phyloP scores from a whole-genome alignment of 2,113 vertebrate genomes.

The Myanophis thanlyinensis region DNA sequence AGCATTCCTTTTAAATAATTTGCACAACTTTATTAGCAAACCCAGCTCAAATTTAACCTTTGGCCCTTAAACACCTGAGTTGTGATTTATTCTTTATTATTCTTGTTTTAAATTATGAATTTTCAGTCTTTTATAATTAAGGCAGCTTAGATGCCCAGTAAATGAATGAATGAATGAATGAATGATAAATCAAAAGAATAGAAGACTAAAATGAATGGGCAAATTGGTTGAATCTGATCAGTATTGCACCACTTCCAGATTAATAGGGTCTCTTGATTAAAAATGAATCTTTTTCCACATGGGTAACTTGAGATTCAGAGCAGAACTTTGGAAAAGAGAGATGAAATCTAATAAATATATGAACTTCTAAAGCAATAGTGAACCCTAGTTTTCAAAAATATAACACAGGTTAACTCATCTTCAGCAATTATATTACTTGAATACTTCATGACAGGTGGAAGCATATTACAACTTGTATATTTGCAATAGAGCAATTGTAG shows the following conservation, averaged over 20 bases:
- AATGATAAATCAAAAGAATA: background rate
- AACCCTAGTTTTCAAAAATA: constrained; percentile 3
- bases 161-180: background rate
- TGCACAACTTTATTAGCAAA: background rate
- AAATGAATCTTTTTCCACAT: background rate
- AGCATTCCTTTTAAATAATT: background rate
- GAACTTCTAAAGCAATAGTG: background rate
- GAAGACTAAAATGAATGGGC: background rate
- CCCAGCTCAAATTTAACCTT: background rate
- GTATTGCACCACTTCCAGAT: background rate
- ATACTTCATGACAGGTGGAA: background rate
- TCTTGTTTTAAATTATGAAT: background rate
- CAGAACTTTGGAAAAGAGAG: background rate
- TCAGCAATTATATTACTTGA: constrained; percentile 11
- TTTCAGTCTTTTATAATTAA: background rate
- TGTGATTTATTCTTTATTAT: background rate
- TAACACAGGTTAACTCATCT: constrained; percentile 12
- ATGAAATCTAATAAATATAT: background rate
- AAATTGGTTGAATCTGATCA: background rate
- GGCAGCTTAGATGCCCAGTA: background rate
- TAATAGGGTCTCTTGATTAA: background rate
- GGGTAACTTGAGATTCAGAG: background rate
- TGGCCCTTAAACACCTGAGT: background rate
- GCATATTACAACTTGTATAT: background rate
- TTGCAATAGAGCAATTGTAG: constrained; percentile 10